phyloP scores from a whole-genome alignment of 2,797 vertebrate genomes.

The Xerus rutilus region DNA sequence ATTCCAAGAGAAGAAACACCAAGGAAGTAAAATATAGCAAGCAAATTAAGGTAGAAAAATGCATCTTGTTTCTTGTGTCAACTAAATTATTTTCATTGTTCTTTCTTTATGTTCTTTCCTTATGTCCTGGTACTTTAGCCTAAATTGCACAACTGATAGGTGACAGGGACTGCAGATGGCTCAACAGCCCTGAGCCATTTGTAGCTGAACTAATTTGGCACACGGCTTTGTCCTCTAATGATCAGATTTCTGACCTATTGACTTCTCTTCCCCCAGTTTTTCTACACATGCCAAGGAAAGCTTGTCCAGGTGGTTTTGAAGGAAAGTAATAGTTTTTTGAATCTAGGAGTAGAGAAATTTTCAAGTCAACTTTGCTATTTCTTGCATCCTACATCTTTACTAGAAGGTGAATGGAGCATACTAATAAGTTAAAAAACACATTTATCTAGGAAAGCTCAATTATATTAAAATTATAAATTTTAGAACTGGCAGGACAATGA shows the following conservation, averaged over 20 bases:
- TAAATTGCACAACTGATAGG: background rate
- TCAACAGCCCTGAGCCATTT: background rate
- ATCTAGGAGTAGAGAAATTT: background rate
- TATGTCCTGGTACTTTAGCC: background rate
- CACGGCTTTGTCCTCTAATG: background rate
- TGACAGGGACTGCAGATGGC: background rate
- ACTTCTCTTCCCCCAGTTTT: too few species aligned
- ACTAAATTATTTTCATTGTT: background rate
- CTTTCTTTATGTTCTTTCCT: background rate
- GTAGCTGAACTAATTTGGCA: background rate
- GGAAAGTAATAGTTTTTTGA: background rate
- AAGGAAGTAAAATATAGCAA: background rate
- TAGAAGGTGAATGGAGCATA: background rate
- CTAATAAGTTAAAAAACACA: background rate
- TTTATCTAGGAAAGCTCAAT: background rate
- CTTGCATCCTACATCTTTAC: background rate
- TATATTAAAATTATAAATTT: constrained; percentile 40
- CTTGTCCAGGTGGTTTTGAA: background rate
- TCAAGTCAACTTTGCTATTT: background rate
- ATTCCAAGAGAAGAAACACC: constrained; percentile 26
- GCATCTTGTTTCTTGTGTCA: background rate
- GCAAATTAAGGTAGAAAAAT: constrained; percentile 10
- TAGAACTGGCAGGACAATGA: background rate
- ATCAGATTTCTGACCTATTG: background rate
- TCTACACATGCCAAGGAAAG: background rate